Base-by-base conservation (phyloP, 2,113 vertebrate species). In the Coturnix japonica region DNA sequence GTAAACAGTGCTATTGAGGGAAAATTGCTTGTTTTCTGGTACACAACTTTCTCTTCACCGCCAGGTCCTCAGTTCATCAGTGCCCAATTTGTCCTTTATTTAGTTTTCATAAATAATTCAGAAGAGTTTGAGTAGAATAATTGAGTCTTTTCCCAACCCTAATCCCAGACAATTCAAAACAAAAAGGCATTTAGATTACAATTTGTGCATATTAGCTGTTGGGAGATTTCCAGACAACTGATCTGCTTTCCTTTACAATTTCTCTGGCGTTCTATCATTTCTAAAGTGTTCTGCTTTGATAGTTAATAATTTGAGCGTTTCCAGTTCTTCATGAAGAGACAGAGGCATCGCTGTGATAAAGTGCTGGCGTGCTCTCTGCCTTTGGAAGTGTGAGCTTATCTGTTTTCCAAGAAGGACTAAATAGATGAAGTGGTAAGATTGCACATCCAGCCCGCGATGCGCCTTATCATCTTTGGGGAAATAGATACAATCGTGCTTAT, bases 81-180 rank as follows among this genome's bases (percentile, higher is more conserved):
- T 94, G 95, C 96, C 96, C 93, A 86, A 97, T 97, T 97, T 96
- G 95, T 95, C 96, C 94, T 97, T 96, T 97, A 97, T 97, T 97
- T 96, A 93, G 90, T 96, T 97, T 97, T 97, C 95, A 92, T 97
- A 97, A 98, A 97, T 97, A 96, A 97, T 97, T 97, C 96, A 97
- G 84, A 97, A 89, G 93, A 84, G 41, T 96, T 97, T 94, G 90
- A 97, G 88, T 93, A 95, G 94, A 97, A 96, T 97, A 96, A 97
- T 95, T 96, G 95, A 96, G 93, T 89, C 91, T 96, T 97, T 98
- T 97, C 96, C 93, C 87, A 94, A 81, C 90, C 89, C 95, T 94
- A 94, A 97, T 96, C 95, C 95, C 90, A 95, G 95, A 95, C 90
- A 94, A 84, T 97, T 97, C 87, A 96, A 96, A 97, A 96, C 90